Evolutionary conservation across 2,888 invertebrate species (phyloP).

Genomic region (Tetropium fuscum): DNA sequence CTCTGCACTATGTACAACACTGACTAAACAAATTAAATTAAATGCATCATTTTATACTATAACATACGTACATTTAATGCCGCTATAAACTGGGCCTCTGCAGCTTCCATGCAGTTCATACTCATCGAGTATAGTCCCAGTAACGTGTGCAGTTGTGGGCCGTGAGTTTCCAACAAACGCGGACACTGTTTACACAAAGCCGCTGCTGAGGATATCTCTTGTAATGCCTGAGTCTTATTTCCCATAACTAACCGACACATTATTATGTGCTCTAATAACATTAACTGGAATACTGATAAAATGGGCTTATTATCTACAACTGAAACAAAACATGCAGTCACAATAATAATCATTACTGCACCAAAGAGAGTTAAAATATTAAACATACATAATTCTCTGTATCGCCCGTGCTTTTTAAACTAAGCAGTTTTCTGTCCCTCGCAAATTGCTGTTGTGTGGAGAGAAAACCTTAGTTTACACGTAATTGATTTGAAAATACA

Average conservation of each 20-base stretch:
- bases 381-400: no score
- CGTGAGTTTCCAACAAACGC: constrained; percentile 76
- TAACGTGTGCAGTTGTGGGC: constrained; percentile 87
- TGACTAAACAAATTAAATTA: no score
- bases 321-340: no score
- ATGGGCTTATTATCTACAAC: constrained; percentile 86
- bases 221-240: constrained; percentile 92
- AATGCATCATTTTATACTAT: no score
- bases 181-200: constrained; percentile 78
- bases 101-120: constrained; percentile 97
- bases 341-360: no score
- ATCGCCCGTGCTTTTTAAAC: no score
- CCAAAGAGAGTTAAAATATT: no score
- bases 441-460: no score
- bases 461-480: no score
- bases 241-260: constrained; percentile 98
- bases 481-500: no score
- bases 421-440: no score
- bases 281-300: constrained; percentile 92
- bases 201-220: constrained; percentile 81
- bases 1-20: no score
- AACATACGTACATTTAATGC: constrained; percentile 80
- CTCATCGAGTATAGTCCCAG: constrained; percentile 98
- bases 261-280: constrained; percentile 95
- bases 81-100: constrained; percentile 93